Conservation (phyloP, 2,888 invertebrate species). For the Adela reaumurella region DNA sequence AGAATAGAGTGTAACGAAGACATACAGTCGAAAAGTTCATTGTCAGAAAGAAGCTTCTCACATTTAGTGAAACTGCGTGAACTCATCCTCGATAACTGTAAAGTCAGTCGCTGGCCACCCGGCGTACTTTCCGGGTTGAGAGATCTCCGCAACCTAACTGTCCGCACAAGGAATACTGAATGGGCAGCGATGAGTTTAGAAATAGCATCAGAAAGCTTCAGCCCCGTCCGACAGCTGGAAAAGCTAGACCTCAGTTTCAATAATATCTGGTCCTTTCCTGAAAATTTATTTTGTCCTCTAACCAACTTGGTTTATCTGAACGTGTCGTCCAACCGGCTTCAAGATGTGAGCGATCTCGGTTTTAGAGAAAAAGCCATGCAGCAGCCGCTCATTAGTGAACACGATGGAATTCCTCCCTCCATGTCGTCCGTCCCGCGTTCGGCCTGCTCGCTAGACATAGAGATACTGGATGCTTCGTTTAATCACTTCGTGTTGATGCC, state of each 20-base stretch:
- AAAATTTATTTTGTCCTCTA: constrained; percentile 78
- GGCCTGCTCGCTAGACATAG: constrained; percentile 75
- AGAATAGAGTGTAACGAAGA: constrained; percentile 77
- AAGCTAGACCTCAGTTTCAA: constrained; percentile 82
- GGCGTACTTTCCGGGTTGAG: constrained; percentile 75
- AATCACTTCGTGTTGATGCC: constrained; percentile 84
- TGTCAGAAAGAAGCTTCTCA: constrained; percentile 73
- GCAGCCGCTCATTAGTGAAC: constrained; percentile 62
- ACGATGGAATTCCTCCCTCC: constrained; percentile 44
- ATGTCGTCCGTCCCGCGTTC: constrained; percentile 37
- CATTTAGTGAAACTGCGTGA: constrained; percentile 78
- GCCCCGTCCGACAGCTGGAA: constrained; percentile 73
- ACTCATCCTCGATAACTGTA: constrained; percentile 81
- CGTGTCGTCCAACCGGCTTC: constrained; percentile 82
- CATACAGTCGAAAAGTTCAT: constrained; percentile 73
- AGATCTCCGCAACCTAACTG: constrained; percentile 79
- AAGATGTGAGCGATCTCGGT: constrained; percentile 83
- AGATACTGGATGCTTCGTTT: constrained; percentile 76
- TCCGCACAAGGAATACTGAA: constrained; percentile 79
- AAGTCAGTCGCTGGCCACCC: constrained; percentile 77
- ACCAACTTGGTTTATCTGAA: constrained; percentile 77
- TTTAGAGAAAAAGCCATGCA: constrained; percentile 71
- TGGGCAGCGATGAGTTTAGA: constrained; percentile 84
- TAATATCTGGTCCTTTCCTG: constrained; percentile 87
- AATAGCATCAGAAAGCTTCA: constrained; percentile 74